These are phyloP conservation scores for Torymus aiolomorphi DNA, from an alignment of 2,888 invertebrate species.

Conservation along the genomic window DNA sequence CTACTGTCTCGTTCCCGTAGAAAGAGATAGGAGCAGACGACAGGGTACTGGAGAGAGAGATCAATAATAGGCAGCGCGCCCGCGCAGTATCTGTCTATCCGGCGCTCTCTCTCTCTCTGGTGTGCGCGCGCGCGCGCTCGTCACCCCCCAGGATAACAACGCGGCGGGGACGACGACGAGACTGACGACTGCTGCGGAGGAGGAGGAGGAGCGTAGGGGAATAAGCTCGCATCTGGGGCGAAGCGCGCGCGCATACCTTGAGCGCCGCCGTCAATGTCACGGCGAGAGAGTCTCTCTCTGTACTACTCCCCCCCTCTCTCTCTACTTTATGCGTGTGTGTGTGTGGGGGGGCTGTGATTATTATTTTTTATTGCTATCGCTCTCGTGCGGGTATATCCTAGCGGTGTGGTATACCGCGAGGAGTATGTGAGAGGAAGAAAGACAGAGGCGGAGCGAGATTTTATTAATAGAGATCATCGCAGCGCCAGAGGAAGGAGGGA, in stretches of 20 bases:
- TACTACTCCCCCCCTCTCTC: background rate
- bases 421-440: no score
- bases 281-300: conserved; percentile 12
- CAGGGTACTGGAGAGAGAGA: no score
- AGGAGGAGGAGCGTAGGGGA: no score
- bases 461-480: conserved; percentile 1
- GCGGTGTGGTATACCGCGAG: no score
- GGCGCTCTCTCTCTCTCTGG: conserved; percentile 1
- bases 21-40: background rate
- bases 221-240: conserved; percentile 25
- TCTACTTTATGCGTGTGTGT: background rate
- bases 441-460: background rate
- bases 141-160: no score
- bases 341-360: background rate
- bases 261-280: conserved; percentile 43
- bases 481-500: no score
- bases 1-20: no score
- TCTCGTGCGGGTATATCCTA: no score
- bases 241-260: conserved; percentile 50
- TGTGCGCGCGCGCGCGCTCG: background rate
- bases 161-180: no score
- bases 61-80: background rate
- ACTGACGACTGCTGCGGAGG: no score
- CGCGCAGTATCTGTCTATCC: conserved; percentile 12
- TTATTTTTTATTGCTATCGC: no score